Conservation (phyloP, 2,888 invertebrate genomes). For the Catocala fraxini region DNA sequence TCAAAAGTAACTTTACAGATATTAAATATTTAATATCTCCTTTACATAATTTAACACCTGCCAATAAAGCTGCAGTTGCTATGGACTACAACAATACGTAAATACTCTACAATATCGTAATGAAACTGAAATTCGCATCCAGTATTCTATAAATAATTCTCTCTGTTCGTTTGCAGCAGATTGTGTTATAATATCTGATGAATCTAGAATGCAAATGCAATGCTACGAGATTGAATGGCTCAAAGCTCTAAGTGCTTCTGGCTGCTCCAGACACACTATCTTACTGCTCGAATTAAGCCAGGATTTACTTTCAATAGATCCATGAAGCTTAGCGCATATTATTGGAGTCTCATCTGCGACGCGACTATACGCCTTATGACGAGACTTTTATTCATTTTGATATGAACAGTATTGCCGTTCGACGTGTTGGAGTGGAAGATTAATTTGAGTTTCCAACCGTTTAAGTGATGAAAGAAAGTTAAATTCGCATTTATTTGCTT, state of each 20-base stretch:
- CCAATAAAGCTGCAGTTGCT: too few relatives aligned
- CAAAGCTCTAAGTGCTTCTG: slow-evolving; percentile 29
- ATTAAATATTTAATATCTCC: slow-evolving; percentile 20
- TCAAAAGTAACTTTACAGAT: slow-evolving; percentile 15
- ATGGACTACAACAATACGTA: neutral
- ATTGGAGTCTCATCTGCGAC: neutral
- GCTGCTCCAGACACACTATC: slow-evolving; percentile 19
- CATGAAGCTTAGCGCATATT: slow-evolving; percentile 12
- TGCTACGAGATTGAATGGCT: slow-evolving; percentile 19
- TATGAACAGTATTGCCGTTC: too few relatives aligned
- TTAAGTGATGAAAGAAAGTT: too few relatives aligned
- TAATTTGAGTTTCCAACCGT: too few relatives aligned
- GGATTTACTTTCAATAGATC: slow-evolving; percentile 26
- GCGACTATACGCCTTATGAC: too few relatives aligned
- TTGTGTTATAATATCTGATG: slow-evolving; percentile 26
- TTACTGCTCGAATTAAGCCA: slow-evolving; percentile 32
- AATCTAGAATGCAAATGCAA: slow-evolving; percentile 30
- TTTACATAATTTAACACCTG: too few relatives aligned
- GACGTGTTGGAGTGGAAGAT: too few relatives aligned
- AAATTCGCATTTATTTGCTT: neutral
- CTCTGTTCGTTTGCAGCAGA: slow-evolving; percentile 13
- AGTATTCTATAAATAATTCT: slow-evolving; percentile 19
- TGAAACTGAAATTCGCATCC: neutral
- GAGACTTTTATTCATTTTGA: too few relatives aligned
- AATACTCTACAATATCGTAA: neutral